Conservation (phyloP, 2,888 invertebrate genomes). For the Brachypalpus laphriformis region DNA sequence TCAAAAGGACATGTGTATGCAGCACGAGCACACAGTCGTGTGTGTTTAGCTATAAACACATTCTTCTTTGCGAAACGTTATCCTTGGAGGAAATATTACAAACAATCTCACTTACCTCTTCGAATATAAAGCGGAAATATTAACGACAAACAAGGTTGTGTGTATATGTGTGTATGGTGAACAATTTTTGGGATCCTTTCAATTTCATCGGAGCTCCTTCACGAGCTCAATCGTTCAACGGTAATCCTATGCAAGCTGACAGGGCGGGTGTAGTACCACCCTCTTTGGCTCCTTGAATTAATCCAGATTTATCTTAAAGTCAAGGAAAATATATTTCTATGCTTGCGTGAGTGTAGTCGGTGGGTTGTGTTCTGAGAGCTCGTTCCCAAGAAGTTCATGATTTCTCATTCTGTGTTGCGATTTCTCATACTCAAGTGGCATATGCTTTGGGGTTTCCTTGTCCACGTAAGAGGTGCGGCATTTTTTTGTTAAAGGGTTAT, state of each 20-base stretch:
- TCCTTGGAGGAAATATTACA: background rate
- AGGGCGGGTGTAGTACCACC: background rate
- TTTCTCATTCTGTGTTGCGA: background rate
- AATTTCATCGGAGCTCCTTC: constrained; percentile 13
- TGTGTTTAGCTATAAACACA: background rate
- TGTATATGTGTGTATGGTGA: background rate
- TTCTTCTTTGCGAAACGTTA: background rate
- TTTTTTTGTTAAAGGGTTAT: background rate
- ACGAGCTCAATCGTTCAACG: constrained; percentile 18
- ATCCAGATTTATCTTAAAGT: constrained; percentile 43
- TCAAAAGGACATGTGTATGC: background rate
- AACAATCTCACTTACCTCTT: constrained; percentile 1
- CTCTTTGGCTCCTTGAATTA: constrained; percentile 2
- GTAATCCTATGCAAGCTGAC: constrained; percentile 5
- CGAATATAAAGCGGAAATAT: background rate
- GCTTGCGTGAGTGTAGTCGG: background rate
- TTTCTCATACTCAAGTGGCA: constrained; percentile 9
- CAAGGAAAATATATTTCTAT: background rate
- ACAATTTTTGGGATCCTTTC: background rate
- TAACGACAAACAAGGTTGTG: background rate
- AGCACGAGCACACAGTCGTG: background rate
- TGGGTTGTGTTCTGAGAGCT: background rate
- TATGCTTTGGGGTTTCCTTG: background rate
- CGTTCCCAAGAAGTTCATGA: constrained; percentile 16
- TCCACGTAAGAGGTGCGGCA: background rate